phyloP scores from a whole-genome alignment of 2,113 vertebrate species.

The Corapipo altera region DNA sequence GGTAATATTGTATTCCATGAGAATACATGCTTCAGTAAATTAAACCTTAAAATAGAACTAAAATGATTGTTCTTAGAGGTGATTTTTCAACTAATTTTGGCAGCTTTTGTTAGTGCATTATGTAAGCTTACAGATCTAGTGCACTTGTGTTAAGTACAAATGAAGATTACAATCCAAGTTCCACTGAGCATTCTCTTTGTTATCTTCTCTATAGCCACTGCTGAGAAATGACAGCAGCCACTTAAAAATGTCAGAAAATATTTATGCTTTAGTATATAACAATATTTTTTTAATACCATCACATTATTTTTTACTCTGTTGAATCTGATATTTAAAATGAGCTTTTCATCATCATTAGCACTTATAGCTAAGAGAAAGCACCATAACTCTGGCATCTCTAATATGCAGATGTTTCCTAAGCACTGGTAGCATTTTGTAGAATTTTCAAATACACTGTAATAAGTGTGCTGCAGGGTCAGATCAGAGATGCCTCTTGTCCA shows the following conservation, averaged over 20 bases:
- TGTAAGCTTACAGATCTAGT: neutral
- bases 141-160: neutral
- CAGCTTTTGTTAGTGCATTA: neutral
- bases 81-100: neutral
- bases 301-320: neutral
- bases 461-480: neutral
- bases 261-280: neutral
- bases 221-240: neutral
- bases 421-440: neutral
- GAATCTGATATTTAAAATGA: neutral
- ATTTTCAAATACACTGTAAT: neutral
- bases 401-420: neutral
- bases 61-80: neutral
- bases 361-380: neutral
- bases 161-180: neutral
- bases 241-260: neutral
- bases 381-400: neutral
- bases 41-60: neutral
- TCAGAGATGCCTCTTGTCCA: neutral
- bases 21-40: neutral
- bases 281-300: neutral
- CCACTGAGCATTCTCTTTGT: neutral
- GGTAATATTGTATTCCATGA: constrained; percentile 71
- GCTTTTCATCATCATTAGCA: neutral
- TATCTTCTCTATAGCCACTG: neutral